Evolutionary conservation across 2,797 vertebrate genomes (phyloP).

Genomic region (Neomorphus geoffroyi): DNA sequence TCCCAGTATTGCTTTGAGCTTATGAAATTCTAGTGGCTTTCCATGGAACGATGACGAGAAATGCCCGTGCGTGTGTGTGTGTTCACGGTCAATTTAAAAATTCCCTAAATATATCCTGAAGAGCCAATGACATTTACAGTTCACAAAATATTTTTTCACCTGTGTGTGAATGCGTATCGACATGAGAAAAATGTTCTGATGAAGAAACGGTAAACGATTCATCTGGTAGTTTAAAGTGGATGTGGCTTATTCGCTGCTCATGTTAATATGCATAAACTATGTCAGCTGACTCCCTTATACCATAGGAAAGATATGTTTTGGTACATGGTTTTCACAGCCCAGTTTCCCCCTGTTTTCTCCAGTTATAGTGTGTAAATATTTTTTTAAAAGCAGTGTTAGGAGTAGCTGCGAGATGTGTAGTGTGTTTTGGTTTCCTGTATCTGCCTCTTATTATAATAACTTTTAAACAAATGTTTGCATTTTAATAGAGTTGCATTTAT

Average conservation of each 20-base stretch:
- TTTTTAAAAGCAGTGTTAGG: not conserved
- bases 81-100: not conserved
- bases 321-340: not conserved
- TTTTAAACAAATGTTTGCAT: not conserved
- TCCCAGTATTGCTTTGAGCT: not conserved
- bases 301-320: not conserved
- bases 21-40: not conserved
- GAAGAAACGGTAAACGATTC: not conserved
- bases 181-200: not conserved
- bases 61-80: accelerated
- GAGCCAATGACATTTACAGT: not conserved
- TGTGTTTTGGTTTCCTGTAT: not conserved
- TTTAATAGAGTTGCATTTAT: not conserved
- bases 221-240: not conserved
- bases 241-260: not conserved
- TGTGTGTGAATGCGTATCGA: not conserved
- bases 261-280: not conserved
- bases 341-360: not conserved
- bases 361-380: not conserved
- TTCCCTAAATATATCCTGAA: not conserved
- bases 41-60: not conserved
- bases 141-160: not conserved
- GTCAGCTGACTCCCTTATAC: not conserved
- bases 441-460: not conserved
- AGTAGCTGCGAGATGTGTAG: not conserved